A percentile compares a stretch with the other conserved stretches of the same genome.
These are phyloP conservation scores for Acrobasis repandana DNA, from an alignment of 2,888 invertebrate genomes.

Conservation along the genomic window DNA sequence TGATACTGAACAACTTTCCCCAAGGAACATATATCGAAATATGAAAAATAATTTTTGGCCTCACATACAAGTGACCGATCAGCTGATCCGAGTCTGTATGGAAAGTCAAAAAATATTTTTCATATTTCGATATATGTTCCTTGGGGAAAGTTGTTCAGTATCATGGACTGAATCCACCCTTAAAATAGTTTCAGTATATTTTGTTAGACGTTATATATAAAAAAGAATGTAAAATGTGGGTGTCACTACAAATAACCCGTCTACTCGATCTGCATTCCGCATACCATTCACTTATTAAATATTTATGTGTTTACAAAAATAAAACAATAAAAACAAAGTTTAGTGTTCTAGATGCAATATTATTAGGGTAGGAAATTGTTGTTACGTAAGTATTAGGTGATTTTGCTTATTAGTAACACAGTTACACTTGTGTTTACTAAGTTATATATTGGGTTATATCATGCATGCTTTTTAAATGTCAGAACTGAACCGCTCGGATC, in stretches of 20 bases:
- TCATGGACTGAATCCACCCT: no score
- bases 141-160: no score
- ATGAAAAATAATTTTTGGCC: no score
- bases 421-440: not conserved
- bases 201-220: no score
- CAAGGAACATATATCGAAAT: no score
- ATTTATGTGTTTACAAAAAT: slow-evolving; percentile 1
- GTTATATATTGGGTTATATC: not conserved
- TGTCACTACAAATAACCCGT: not conserved
- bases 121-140: no score
- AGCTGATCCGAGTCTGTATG: no score
- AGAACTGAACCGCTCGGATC: not conserved
- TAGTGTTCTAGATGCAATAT: not conserved
- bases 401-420: not conserved
- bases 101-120: no score
- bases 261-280: not conserved
- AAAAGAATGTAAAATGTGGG: no score
- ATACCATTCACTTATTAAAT: not conserved
- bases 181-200: no score
- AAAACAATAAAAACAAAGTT: not conserved
- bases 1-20: no score
- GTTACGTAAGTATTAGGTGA: not conserved
- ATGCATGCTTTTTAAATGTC: not conserved
- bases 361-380: not conserved
- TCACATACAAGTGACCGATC: no score